Base-by-base conservation (phyloP, 2,888 invertebrate species). In the Perizoma flavofasciatum region DNA sequence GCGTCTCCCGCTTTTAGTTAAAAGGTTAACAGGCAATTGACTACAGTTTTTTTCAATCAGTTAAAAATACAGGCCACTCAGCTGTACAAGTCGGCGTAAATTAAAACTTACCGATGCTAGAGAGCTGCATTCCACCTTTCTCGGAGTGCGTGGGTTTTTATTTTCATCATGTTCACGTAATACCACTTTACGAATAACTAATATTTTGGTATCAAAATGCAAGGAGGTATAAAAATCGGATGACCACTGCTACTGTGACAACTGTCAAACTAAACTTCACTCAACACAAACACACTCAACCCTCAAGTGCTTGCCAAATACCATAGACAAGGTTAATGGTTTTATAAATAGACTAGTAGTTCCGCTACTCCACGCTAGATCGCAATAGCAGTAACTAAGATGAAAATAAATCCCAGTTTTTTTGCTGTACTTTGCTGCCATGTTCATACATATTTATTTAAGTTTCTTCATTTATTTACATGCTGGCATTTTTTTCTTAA, bases 1-100 rank as follows among this genome's bases (percentile, higher is more conserved):
- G 89, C 88, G 84, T 84, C 85, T 90, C 88, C 86, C 87, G 90
- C 89, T 89, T 89, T 89, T 88, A 92, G 92, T 92, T 92, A 92
- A 92, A 92, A 92, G 92, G 92, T 92, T 92, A 92, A 92, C 91
- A 92, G 83, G 78, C 92, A 92, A 92, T 92, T 92, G 92, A 92
- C 91, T 89, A 90, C 86, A 83, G 88, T 88, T 89, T 89, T 89
- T 87, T 89, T 87, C 89, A 90, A 92, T 91, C 90, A 91, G 91
- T 92, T 92, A 91, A 90, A 91, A 89, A 91, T 91, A 90, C 74
- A 85, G 88, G 81, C 85, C 84, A 83, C 79, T 79, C 71, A 71
- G 77, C 73, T 75, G 77, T 72, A 77, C 70, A 75, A 77, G 73
- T 75, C 61, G 71, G 71, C 70, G 69, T 77, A 73, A 71, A 75